Evolutionary conservation across 2,888 invertebrate species (phyloP).

Genomic region (Plebejus melissa): DNA sequence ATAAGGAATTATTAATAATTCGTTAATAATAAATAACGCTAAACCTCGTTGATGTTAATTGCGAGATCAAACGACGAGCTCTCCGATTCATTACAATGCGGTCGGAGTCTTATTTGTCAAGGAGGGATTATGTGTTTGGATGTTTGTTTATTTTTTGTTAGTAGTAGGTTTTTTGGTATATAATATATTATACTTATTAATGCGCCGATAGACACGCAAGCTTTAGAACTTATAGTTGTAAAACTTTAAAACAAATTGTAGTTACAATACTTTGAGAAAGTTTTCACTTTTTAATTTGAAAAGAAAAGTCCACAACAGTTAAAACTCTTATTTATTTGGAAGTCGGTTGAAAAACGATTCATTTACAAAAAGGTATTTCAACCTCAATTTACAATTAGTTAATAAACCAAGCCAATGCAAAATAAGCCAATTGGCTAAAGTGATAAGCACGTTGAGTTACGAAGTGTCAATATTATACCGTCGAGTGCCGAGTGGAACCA

Average conservation of each 20-base stretch:
- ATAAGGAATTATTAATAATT: background rate
- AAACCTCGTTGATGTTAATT: conserved; percentile 6
- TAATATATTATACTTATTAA: too few relatives aligned
- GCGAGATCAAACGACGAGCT: conserved; percentile 1
- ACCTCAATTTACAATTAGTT: background rate
- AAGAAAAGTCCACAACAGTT: too few relatives aligned
- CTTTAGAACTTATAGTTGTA: too few relatives aligned
- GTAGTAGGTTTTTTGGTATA: background rate
- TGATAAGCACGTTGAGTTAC: background rate
- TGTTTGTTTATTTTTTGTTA: background rate
- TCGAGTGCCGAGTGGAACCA: background rate
- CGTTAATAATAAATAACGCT: conserved; percentile 13
- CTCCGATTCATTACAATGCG: background rate
- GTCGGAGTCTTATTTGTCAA: background rate
- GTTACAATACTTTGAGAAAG: background rate
- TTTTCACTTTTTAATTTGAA: background rate
- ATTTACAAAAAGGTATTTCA: background rate
- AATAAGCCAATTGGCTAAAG: background rate
- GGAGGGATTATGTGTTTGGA: background rate
- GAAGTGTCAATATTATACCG: conserved; percentile 5
- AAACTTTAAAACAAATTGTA: background rate
- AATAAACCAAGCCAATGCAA: background rate
- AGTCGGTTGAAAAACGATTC: background rate
- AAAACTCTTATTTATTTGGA: background rate
- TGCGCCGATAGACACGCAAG: too few relatives aligned